Conservation (phyloP, 2,888 invertebrate species). For the Artemia sinica region DNA sequence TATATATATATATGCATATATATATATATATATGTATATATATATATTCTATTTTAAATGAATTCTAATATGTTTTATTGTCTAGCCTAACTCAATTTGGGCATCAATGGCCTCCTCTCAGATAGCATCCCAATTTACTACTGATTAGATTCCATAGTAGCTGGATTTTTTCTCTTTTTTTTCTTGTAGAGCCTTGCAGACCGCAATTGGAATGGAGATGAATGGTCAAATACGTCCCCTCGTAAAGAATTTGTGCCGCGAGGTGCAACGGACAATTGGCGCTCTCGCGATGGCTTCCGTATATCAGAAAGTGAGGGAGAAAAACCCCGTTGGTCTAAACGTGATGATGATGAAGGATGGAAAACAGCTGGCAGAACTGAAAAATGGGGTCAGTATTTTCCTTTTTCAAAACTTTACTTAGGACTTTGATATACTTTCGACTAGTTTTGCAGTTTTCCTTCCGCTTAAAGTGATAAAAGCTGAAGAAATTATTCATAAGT, state of each 20-base stretch:
- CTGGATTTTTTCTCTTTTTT: slow-evolving; percentile 21
- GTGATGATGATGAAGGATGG: slow-evolving; percentile 40
- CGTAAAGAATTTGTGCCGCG: slow-evolving; percentile 38
- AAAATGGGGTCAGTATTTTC: slow-evolving; percentile 40
- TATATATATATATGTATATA: background rate
- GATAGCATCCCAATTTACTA: slow-evolving; percentile 26
- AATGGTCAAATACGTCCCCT: slow-evolving; percentile 39
- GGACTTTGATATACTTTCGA: too few relatives aligned
- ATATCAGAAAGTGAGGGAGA: slow-evolving; percentile 32
- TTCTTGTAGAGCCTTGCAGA: slow-evolving; percentile 33
- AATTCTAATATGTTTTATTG: too few relatives aligned
- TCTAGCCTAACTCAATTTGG: slow-evolving; percentile 27
- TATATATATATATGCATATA: background rate
- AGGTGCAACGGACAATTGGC: slow-evolving; percentile 25
- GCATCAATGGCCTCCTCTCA: background rate
- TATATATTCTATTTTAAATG: too few relatives aligned
- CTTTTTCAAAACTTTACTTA: too few relatives aligned
- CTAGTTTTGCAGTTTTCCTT: too few relatives aligned
- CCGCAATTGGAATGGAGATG: slow-evolving; percentile 40
- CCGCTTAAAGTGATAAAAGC: too few relatives aligned
- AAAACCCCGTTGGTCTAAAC: slow-evolving; percentile 38
- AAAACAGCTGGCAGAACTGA: slow-evolving; percentile 35
- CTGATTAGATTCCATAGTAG: slow-evolving; percentile 27
- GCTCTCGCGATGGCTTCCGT: slow-evolving; percentile 22
- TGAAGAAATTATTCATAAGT: too few relatives aligned